Base-by-base conservation (phyloP, 2,797 vertebrate species). In the Babyrousa celebensis region DNA sequence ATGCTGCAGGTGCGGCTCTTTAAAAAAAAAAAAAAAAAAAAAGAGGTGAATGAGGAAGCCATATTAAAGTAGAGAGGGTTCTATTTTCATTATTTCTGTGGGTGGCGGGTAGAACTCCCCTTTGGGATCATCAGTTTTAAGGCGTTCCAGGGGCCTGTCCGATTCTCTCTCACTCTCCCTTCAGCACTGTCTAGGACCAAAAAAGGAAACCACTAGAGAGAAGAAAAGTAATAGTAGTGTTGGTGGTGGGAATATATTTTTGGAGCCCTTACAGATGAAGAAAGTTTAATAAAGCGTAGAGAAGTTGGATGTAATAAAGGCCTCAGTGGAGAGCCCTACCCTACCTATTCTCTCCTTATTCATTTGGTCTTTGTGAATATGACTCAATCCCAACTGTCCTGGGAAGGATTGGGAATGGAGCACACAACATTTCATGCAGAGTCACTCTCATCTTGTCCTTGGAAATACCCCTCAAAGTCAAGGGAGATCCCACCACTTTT, bases 1-100 rank as follows among this genome's bases (percentile, higher is more conserved):
- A 48, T 48, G 6, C 43, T 48, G 43, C 43, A 48, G 43, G 43
- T 48, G 43, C 43, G 1, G 43, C 43, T 48, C 43, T 48, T 36
- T 36, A 36, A 36, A 36, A 36, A 36, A 36, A 36, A 36, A 36
- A 36, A 36, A 36, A 36, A 48, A 9, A 9, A 48, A 48, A 54
- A 29, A 58, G 27, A 67, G 67, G 75, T 72, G 27, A 74, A 92
- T 60, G 20, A 25, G 12, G 10, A 52, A 20, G 32, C 58, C n/a
- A 6, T 27, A 58, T 21, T 72, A 70, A 78, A 79, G 79, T 40
- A 88, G 48, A 88, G 62, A 32, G 43, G 12, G 43, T 74, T 84
- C 68, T 65, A 27, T 63, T 88, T 88, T 74, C 25, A 43, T 62
- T 88, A 65, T 63, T 94, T 82, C 85, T 94, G 32, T 36, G 72